These are phyloP conservation scores for Tribolium freemani DNA, from an alignment of 2,888 invertebrate species.

Conservation along the genomic window DNA sequence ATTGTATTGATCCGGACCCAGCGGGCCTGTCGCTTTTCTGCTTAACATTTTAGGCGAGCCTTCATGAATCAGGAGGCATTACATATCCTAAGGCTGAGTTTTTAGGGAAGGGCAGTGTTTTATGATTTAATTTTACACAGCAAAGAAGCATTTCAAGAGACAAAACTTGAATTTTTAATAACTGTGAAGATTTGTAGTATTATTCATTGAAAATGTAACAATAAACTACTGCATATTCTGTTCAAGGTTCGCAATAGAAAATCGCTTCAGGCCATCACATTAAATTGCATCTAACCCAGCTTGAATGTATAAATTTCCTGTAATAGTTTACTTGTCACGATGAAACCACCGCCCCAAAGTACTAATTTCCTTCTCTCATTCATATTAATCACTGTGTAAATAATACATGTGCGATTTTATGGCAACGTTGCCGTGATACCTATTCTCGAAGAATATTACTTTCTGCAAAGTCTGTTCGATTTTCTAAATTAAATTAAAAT, in stretches of 20 bases:
- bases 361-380: not conserved
- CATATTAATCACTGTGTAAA: not conserved
- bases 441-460: too few relatives aligned
- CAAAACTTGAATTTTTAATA: slow-evolving; percentile 30
- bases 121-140: slow-evolving; percentile 29
- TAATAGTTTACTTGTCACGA: not conserved
- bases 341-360: not conserved
- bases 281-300: not conserved
- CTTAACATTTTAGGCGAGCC: not conserved
- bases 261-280: not conserved
- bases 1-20: not conserved
- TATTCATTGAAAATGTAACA: not conserved
- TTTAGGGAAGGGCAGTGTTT: slow-evolving; percentile 3
- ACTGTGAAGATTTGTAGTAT: not conserved
- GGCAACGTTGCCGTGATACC: not conserved
- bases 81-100: slow-evolving; percentile 15
- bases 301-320: not conserved
- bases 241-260: not conserved
- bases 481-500: not conserved
- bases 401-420: not conserved
- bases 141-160: slow-evolving; percentile 30
- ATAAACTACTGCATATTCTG: too few relatives aligned
- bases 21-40: not conserved
- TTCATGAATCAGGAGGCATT: slow-evolving; percentile 10
- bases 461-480: too few relatives aligned